Evolutionary conservation across 2,113 vertebrate species (phyloP), one percentile per base, ranked within the genome.

Genomic region (Opisthocomus hoazin): DNA sequence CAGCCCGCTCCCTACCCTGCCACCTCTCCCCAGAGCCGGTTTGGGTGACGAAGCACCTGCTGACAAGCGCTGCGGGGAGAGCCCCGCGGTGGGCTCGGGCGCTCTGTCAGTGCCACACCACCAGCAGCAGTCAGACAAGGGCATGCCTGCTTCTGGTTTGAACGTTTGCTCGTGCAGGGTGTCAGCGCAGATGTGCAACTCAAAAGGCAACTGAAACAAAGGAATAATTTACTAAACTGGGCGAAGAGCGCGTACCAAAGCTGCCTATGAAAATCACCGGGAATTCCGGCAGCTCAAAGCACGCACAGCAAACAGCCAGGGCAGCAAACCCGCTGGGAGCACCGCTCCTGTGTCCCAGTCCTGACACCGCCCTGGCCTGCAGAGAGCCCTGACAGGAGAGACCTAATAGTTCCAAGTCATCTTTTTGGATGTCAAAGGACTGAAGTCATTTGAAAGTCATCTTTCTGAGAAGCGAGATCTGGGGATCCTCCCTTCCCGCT

Each of bases 181-280:
- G 13, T 26, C 12, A 13, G 3, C 3, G 5, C 58, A 37, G 13
- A 15, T 0, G 6, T 1, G 1, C 8, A 18, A 29, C 11, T 51
- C 39, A 57, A 48, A 70, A 36, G 2, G 4, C 41, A n/a, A 27
- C 12, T 13, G 12, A 65, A 46, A 9, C 0, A 1, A 56, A 46
- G 58, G 45, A 17, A 15, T 11, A 60, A 32, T 26, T 20, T 54
- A 43, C 68, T 66, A 26, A 29, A 22, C 4, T 3, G 22, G 29
- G 17, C 65, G 51, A 53, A 45, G 10, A 23, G 21, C 0, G 0
- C 1, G 5, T 41, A 34, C 15, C 27, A 60, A 32, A 68, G 43
- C 8, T 3, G 3, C 19, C 26, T 15, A 5, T 0, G 1, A 29
- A 50, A 75, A 17, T 6, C 27, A 23, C 10, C 32, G 65, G 17